Percentiles rank a stretch among this genome's conserved stretches.
Conservation (phyloP, 2,113 vertebrate species). For the Tychaedon coryphoeus region DNA sequence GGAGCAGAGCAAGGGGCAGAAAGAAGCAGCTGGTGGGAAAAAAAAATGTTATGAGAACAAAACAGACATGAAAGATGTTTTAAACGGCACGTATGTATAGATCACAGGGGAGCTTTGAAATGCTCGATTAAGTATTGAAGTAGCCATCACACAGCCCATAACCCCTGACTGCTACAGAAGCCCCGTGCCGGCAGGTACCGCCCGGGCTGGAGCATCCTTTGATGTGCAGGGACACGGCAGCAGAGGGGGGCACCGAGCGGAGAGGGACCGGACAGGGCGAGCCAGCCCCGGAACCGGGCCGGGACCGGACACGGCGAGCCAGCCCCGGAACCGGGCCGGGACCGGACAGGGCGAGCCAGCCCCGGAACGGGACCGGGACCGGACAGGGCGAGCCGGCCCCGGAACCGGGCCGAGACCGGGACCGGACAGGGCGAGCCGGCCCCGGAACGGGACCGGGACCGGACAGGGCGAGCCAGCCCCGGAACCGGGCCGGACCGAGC, state of each 20-base stretch:
- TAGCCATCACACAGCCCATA: background rate
- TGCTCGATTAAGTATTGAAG: background rate
- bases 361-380: too few species aligned
- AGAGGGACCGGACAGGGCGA: rapidly evolving
- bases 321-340: too few species aligned
- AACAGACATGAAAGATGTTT: background rate
- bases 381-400: too few species aligned
- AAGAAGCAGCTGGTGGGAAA: background rate
- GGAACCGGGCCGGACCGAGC: too few species aligned
- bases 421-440: too few species aligned
- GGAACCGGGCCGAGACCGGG: too few species aligned
- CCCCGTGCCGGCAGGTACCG: background rate
- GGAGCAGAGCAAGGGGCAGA: background rate
- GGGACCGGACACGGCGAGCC: too few species aligned
- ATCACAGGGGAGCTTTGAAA: background rate
- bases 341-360: too few species aligned
- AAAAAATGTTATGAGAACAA: background rate
- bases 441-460: too few species aligned
- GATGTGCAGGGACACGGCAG: background rate
- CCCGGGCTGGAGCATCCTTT: background rate
- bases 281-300: rapidly evolving
- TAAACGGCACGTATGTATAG: background rate
- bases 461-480: too few species aligned
- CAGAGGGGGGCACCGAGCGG: rapidly evolving
- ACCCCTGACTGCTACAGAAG: background rate